Percentiles rank a stretch among this genome's conserved stretches.
Conservation (phyloP, 1,140 invertebrate species). For the Phthorimaea operculella region DNA sequence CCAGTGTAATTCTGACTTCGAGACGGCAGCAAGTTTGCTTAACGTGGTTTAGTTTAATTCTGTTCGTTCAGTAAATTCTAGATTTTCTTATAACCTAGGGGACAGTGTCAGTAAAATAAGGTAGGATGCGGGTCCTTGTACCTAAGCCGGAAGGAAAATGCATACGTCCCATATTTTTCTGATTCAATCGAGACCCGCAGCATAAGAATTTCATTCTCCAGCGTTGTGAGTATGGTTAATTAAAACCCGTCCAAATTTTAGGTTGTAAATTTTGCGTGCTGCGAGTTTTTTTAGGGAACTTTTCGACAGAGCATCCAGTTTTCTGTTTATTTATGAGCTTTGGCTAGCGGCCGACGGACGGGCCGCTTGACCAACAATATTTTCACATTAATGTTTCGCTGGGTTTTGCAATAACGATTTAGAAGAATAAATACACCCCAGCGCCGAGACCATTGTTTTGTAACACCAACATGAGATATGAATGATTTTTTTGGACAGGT, state of each 20-base stretch:
- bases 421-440: constrained; percentile 8
- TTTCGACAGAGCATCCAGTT: constrained; percentile 62
- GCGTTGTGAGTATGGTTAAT: constrained; percentile 42
- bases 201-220: too few relatives aligned
- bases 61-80: too few relatives aligned
- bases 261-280: constrained; percentile 56
- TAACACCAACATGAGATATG: neutral
- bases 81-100: too few relatives aligned
- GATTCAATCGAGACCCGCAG: too few relatives aligned
- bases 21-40: too few relatives aligned
- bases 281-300: constrained; percentile 54
- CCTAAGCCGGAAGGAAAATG: too few relatives aligned
- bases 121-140: too few relatives aligned
- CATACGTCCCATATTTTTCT: too few relatives aligned
- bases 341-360: constrained; percentile 41
- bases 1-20: too few relatives aligned
- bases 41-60: too few relatives aligned
- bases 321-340: constrained; percentile 64
- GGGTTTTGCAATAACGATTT: constrained; percentile 44
- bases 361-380: constrained; percentile 50
- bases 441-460: neutral
- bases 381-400: constrained; percentile 51
- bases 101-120: too few relatives aligned
- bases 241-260: constrained; percentile 56
- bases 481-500: too few relatives aligned